Conservation (phyloP, 2,888 invertebrate genomes). For the Pseudanteris insignis region DNA sequence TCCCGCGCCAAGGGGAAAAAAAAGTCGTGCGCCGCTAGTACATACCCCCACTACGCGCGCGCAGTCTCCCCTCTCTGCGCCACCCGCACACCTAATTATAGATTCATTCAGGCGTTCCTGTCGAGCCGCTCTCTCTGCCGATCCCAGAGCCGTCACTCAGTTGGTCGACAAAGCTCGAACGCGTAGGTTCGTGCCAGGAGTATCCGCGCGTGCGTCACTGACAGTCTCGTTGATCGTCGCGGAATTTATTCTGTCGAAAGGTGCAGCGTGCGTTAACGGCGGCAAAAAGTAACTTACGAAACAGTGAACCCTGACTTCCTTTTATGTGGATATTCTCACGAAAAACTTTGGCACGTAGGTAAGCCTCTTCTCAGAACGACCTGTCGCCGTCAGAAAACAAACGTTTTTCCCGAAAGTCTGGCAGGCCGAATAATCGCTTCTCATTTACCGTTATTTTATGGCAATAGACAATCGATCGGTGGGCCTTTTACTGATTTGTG, state of each 20-base stretch:
- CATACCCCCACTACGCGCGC: slow-evolving; percentile 1
- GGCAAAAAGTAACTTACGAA: slow-evolving; percentile 3
- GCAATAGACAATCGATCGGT: not conserved
- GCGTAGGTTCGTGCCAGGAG: not conserved
- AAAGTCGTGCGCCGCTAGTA: not conserved
- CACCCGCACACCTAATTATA: slow-evolving; percentile 33
- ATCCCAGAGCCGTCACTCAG: slow-evolving; percentile 18
- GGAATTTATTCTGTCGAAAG: not conserved
- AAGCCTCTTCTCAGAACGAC: slow-evolving; percentile 28
- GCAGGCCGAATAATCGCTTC: slow-evolving; percentile 13
- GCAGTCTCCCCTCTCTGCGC: slow-evolving; percentile 5
- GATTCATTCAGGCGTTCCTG: slow-evolving; percentile 40
- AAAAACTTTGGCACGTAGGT: slow-evolving; percentile 34
- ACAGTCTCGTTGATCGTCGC: not conserved
- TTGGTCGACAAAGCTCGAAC: slow-evolving; percentile 14
- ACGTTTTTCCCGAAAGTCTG: slow-evolving; percentile 32
- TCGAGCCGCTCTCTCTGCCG: slow-evolving; percentile 23
- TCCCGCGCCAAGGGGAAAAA: slow-evolving; percentile 10
- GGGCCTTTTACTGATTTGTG: not conserved
- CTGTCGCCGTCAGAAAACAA: slow-evolving; percentile 23
- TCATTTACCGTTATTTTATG: slow-evolving; percentile 4
- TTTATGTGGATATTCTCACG: slow-evolving; percentile 34
- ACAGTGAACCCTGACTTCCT: slow-evolving; percentile 17
- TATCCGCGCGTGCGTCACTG: not conserved
- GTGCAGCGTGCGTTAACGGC: slow-evolving; percentile 9